Evolutionary conservation across 2,888 invertebrate genomes (phyloP).

Genomic region (Aplocera efformata): DNA sequence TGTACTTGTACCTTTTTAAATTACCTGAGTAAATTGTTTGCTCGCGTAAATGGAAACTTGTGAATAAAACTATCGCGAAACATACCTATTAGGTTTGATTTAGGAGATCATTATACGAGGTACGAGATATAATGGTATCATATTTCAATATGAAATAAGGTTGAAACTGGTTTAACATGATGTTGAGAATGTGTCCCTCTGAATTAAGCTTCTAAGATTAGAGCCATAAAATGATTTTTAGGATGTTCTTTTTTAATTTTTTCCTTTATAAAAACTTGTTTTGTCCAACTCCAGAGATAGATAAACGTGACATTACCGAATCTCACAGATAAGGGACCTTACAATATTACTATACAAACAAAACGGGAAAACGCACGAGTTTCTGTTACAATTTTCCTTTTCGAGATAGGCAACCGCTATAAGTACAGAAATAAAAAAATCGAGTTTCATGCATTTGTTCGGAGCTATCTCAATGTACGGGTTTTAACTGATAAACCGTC

Average conservation of each 20-base stretch:
- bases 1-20: conserved; percentile 20
- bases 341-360: conserved; percentile 13
- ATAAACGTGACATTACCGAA: conserved; percentile 12
- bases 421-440: conserved; percentile 27
- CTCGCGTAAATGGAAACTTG: background rate
- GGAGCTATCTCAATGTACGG: conserved; percentile 33
- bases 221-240: too few species aligned
- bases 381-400: conserved; percentile 28
- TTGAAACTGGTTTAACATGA: too few species aligned
- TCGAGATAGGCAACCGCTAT: conserved; percentile 28
- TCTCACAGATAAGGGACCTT: conserved; percentile 13
- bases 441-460: conserved; percentile 28
- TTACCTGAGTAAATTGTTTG: conserved; percentile 15
- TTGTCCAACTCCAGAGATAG: conserved; percentile 6
- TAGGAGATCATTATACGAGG: too few species aligned
- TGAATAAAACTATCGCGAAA: conserved; percentile 5
- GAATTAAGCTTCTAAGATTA: too few species aligned
- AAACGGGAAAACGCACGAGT: conserved; percentile 16
- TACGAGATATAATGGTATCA: too few species aligned
- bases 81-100: background rate
- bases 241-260: too few species aligned
- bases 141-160: too few species aligned
- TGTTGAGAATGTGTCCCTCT: too few species aligned
- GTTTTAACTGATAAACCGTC: conserved; percentile 41
- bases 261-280: too few species aligned